Conservation (phyloP, 2,888 invertebrate genomes). For the Mythimna loreyi region DNA sequence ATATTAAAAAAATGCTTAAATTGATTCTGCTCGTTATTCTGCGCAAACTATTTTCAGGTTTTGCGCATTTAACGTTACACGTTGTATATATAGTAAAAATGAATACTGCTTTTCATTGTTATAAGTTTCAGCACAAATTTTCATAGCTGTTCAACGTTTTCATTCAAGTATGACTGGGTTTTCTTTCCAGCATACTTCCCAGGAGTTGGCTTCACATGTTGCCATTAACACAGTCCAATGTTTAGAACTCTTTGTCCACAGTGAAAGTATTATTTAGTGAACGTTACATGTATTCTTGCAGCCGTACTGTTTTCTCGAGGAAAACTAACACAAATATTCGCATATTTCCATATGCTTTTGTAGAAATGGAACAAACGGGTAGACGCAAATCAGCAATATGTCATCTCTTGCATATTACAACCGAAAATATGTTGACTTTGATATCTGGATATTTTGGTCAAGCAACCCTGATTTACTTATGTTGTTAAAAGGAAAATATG, state of each 20-base stretch:
- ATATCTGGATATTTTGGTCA: slow-evolving; percentile 15
- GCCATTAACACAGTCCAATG: slow-evolving; percentile 41
- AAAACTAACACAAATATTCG: slow-evolving; percentile 39
- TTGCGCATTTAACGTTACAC: too few species aligned
- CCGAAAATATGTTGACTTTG: slow-evolving; percentile 21
- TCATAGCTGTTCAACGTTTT: not conserved
- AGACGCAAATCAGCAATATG: slow-evolving; percentile 20
- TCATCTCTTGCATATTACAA: slow-evolving; percentile 23
- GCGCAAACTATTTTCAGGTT: too few species aligned
- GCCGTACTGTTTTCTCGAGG: slow-evolving; percentile 37
- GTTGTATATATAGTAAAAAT: not conserved
- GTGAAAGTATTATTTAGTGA: slow-evolving; percentile 57
- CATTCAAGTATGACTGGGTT: not conserved
- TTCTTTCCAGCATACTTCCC: not conserved
- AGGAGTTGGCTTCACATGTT: slow-evolving; percentile 36
- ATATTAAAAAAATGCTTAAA: too few species aligned
- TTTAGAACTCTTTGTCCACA: slow-evolving; percentile 44
- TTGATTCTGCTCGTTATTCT: too few species aligned
- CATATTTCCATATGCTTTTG: slow-evolving; percentile 27
- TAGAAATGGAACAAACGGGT: slow-evolving; percentile 12
- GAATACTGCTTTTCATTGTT: not conserved
- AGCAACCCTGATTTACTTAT: slow-evolving; percentile 25
- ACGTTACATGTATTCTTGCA: slow-evolving; percentile 35
- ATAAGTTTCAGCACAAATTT: not conserved
- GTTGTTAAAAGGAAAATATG: slow-evolving; percentile 8